Base-by-base conservation (phyloP, 2,888 invertebrate genomes). In the Prosopocoilus inquinatus region DNA sequence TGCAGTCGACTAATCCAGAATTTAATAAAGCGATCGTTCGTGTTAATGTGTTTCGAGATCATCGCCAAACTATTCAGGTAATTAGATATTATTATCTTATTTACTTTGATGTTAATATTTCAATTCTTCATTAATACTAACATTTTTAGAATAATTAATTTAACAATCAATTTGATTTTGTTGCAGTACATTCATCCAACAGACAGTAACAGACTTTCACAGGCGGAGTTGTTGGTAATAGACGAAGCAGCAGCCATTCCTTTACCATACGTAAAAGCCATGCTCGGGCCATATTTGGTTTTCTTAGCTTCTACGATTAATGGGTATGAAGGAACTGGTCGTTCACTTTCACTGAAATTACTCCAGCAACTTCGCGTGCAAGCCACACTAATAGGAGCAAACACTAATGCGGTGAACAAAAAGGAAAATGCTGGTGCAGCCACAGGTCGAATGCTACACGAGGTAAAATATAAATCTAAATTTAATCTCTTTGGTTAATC, bases 171-270 rank as follows among this genome's bases (percentile, higher is more conserved):
- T 16, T 28, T 28, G 20, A 44, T 44, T 44, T 45, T 34, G 32
- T 66, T 68, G 54, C 77, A 97, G 89, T 99, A 99, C 77, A 96
- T 99, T 71, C 90, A 94, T 58, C 97, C 99, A 0, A 88, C 89
- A 39, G 96, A 98, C 76, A 87, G 90, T 45, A 86, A 90, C 55
- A 87, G 93, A 58, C 80, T 99, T 33, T 87, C 92, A 7, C 96
- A 96, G 60, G 96, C 97, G 0, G 98, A 99, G 76, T 77, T 99
- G 38, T 82, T 99, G 33, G 87, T 99, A 0, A 96, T 99, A 54
- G 99, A 99, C 76, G 99, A 99, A 78, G 99, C 99, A 1, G 99
- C 99, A 0, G 99, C 99, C 5, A 99, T 99, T 64, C 99, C 99
- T 0, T 79, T 99, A 55, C 91, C 93, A 0, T 85, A 92, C 67